Base-by-base conservation (phyloP, 2,888 invertebrate species). In the Sisyra nigra region DNA sequence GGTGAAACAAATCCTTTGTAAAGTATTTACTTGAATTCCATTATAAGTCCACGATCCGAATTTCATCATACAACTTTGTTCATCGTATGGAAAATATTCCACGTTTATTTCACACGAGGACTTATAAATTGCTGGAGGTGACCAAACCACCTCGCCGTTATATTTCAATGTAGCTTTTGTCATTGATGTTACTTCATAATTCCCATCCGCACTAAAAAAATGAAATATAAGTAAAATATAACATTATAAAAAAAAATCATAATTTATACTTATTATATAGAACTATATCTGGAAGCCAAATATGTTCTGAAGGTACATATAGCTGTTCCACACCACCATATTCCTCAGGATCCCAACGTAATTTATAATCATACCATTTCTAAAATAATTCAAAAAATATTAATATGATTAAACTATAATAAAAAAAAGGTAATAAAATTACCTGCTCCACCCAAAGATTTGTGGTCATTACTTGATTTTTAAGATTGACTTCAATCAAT, bases 271-370 rank as follows among this genome's bases (percentile, higher is more conserved):
- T 89, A 57, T 89, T 89, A 54, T 86, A 88, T 3, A 88, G 68
- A n/a, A 88, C 92, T 50, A 96, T 91, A 57, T 96, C 96, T 0
- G 96, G 94, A 18, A 92, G 68, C 94, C 94, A 96, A 56, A 96
- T 89, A 57, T 92, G 88, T 59, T 94, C 92, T 0, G 94, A 92
- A 1, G 94, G 94, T 11, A 96, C 92, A 54, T 88, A 87, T 40
- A 89, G 65, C 79, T 85, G 85, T 59, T 88, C 86, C 0, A 91
- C 78, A 0, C 89, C 91, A 0, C 89, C 91, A 53, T 91, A 92
- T 52, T 91, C 88, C 43, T 80, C 80, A 0, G 91, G 91, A 50
- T 84, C 79, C 91, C 91, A 92, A 41, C 74, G 72, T 31, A 92
- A 61, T 60, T 91, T 91, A 60, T 91, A 89, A 60, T 92, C 91